Conservation (phyloP, 2,888 invertebrate genomes). For the Cephus spinipes region DNA sequence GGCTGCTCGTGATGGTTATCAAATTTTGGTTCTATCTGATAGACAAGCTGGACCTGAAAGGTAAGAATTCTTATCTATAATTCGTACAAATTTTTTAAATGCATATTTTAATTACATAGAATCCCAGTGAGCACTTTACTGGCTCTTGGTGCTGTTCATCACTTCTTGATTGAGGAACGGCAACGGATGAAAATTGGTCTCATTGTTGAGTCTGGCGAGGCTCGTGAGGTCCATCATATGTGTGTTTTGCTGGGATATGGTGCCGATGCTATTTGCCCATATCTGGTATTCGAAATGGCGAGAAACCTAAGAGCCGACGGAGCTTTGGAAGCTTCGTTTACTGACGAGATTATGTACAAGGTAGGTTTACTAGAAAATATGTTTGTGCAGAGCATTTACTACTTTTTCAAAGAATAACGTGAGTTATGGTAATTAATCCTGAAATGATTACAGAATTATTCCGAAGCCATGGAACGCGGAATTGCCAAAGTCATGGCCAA, state of each 20-base stretch:
- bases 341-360: constrained; percentile 84
- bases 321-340: constrained; percentile 80
- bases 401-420: neutral
- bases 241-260: constrained; percentile 96
- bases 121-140: constrained; percentile 86
- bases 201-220: constrained; percentile 96
- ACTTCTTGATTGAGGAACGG: constrained; percentile 93
- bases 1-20: constrained; percentile 83
- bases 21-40: constrained; percentile 90
- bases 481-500: constrained; percentile 97
- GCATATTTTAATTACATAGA: constrained; percentile 52
- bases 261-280: constrained; percentile 98
- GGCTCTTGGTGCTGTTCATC: constrained; percentile 93
- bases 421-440: neutral
- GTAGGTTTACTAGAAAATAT: constrained; percentile 56
- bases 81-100: constrained; percentile 10
- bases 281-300: constrained; percentile 94
- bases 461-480: constrained; percentile 91
- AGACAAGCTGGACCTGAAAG: constrained; percentile 72
- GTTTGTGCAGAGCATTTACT: neutral
- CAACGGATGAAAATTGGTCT: constrained; percentile 97
- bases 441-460: constrained; percentile 74
- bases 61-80: constrained; percentile 30
- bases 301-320: constrained; percentile 87
- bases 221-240: constrained; percentile 95